Base-by-base conservation (phyloP, 1,140 invertebrate genomes). In the Gryon sp. region DNA sequence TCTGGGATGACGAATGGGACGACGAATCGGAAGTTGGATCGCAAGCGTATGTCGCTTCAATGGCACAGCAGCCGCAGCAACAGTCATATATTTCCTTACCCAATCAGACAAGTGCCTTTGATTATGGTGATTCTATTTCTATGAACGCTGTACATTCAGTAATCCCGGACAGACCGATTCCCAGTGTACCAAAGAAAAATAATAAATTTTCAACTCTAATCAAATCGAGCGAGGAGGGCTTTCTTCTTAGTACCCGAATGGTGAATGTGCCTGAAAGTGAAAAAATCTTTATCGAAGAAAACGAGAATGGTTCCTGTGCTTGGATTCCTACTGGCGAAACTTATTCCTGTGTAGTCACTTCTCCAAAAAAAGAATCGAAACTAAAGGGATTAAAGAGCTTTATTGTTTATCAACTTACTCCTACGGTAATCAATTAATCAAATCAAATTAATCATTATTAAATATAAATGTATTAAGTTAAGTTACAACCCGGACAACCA, bases 321-420 rank as follows among this genome's bases (percentile, higher is more conserved):
- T 98, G 97, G 97, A 89, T 92, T 43, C 90, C 91, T 2, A 92
- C 92, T 20, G 86, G 91, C 18, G 91, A 94, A 52, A 90, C 92
- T 4, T 98, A 97, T 82, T 92, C 90, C 11, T 98, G 98, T 68
- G 90, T 93, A 43, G 94, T 99, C 3, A 94, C 96, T 11, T 98
- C 97, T 46, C 98, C 97, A 1, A 98, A 99, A 83, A 99, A 99
- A 82, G 97, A 98, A 89, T 93, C 95, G 0, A 99, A 99, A 89
- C 92, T 99, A 68, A 98, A 98, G 85, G 98, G 98, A 15, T 92
- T 99, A 57, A 99, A 99, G 88, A 98, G 95, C 84, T 99, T 95
- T 82, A 99, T 99, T 79, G 97, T 97, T 50, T 99, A 99, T 90
- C 95, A 97, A 82, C 85, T 99, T 46, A 98, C 96, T 66, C 97